A percentile compares a stretch with the other conserved stretches of the same genome.
These are phyloP conservation scores for Coregonus ussuriensis DNA, from an alignment of 2,797 vertebrate species.

Conservation along the genomic window DNA sequence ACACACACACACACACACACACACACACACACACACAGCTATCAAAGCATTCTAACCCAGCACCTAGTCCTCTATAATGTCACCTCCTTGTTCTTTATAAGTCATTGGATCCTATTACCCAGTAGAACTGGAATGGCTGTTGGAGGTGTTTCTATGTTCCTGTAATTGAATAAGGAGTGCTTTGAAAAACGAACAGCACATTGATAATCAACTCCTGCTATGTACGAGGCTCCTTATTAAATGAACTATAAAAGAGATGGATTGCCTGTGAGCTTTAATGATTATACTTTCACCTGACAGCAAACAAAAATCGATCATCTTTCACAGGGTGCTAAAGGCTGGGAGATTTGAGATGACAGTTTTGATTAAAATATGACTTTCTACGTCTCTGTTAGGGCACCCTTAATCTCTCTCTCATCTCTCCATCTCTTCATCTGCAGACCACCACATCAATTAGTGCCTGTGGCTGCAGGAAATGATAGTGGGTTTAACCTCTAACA, in stretches of 20 bases:
- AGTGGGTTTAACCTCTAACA: conserved; percentile 33
- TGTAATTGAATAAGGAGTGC: background rate
- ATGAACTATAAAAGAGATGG: conserved; percentile 39
- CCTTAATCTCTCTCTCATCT: conserved; percentile 13
- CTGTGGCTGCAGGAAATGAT: conserved; percentile 17
- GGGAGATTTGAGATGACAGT: conserved; percentile 33
- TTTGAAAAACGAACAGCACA: conserved; percentile 1
- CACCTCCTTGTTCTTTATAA: background rate
- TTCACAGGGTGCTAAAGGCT: conserved; percentile 12
- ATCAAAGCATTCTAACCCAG: background rate
- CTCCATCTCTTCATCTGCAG: background rate
- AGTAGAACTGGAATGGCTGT: background rate
- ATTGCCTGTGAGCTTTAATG: conserved; percentile 27
- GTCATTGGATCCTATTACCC: background rate
- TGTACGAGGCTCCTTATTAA: conserved; percentile 18
- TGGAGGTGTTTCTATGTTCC: background rate
- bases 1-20: background rate
- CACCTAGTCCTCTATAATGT: background rate
- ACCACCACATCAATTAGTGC: conserved; percentile 3
- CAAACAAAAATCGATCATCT: conserved; percentile 31
- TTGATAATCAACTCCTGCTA: background rate
- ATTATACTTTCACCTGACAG: conserved; percentile 31
- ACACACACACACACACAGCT: conserved; percentile 1
- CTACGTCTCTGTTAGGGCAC: conserved; percentile 41
- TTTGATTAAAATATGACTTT: conserved; percentile 53